Evolutionary conservation across 2,113 vertebrate species (phyloP), one percentile per base, ranked within the genome.

Genomic region (Haliaeetus leucogaster): DNA sequence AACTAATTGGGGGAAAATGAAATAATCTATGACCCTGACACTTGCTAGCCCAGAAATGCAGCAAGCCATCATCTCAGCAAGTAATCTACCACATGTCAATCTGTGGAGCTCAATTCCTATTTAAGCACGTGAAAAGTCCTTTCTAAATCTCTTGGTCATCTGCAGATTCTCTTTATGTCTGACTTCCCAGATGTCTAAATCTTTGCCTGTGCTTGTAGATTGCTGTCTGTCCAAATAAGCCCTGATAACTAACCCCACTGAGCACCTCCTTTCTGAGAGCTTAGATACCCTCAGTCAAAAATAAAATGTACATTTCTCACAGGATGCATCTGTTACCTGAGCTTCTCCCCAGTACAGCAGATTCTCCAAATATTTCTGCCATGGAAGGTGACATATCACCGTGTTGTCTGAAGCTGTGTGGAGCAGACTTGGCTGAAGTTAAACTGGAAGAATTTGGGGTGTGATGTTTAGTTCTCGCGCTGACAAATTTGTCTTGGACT

Each of bases 381-480:
- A 0, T 38, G 27, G 30, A 63, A 82, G 48, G 11, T 45, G 58
- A 53, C 8, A 4, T 6, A 20, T 8, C 4, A 0, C 12, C 0
- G 0, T 5, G 21, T 20, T 47, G 27, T 42, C 58, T 62, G 53
- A 90, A 53, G 15, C 34, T 87, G 17, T 18, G 0, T 10, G 21
- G 43, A 58, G 22, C 2, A 61, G 25, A n/a, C 6, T 43, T 86
- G 21, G 16, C 17, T 92, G 40, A 80, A 70, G n/a, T 56, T 38
- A 63, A 58, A 62, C 18, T 56, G 20, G 21, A 80, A 79, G 11
- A 67, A 29, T 55, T 27, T 50, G 12, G 3, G 9, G 16, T 7
- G 5, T 61, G 45, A 18, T 36, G 9, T 70, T 82, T 45, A 27
- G 13, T 73, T 81, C 45, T 73, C 1, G 1, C 1, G 0, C 32